phyloP scores from a whole-genome alignment of 2,888 invertebrate species.

The Dioctria rufipes region DNA sequence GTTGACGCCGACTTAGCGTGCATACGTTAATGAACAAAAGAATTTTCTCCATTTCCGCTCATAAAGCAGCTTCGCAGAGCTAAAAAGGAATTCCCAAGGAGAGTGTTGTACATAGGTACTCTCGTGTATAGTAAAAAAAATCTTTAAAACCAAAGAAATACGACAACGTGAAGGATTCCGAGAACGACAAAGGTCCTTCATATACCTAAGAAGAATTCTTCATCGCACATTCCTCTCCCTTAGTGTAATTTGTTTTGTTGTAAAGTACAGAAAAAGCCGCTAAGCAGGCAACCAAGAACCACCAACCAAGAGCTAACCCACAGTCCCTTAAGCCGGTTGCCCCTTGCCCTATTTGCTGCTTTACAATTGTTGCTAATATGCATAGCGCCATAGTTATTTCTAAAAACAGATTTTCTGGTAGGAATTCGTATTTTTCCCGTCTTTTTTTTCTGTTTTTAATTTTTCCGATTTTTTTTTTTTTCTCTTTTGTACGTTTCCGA shows the following conservation, averaged over 20 bases:
- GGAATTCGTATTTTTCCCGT: background rate
- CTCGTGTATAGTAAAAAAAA: conserved; percentile 11
- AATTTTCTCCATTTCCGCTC: conserved; percentile 39
- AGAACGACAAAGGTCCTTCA: background rate
- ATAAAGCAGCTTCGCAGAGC: background rate
- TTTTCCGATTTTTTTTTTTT: conserved; percentile 10
- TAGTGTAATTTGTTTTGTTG: background rate
- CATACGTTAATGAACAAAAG: conserved; percentile 34
- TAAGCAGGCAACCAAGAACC: background rate
- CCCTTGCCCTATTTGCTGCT: background rate
- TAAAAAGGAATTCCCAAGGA: background rate
- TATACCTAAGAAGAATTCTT: conserved; percentile 1
- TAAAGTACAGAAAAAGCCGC: background rate
- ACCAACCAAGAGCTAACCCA: too few species aligned
- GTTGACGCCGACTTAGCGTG: conserved; percentile 9
- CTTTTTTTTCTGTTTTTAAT: background rate
- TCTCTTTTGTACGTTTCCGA: background rate
- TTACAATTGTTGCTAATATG: conserved; percentile 26
- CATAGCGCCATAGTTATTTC: background rate
- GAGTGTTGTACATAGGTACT: background rate
- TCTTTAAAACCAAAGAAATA: background rate
- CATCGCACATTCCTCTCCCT: background rate
- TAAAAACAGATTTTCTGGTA: background rate
- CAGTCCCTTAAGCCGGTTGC: background rate
- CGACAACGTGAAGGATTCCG: background rate